Evolutionary conservation across 2,797 vertebrate genomes (phyloP).

Genomic region (Semotilus atromaculatus): DNA sequence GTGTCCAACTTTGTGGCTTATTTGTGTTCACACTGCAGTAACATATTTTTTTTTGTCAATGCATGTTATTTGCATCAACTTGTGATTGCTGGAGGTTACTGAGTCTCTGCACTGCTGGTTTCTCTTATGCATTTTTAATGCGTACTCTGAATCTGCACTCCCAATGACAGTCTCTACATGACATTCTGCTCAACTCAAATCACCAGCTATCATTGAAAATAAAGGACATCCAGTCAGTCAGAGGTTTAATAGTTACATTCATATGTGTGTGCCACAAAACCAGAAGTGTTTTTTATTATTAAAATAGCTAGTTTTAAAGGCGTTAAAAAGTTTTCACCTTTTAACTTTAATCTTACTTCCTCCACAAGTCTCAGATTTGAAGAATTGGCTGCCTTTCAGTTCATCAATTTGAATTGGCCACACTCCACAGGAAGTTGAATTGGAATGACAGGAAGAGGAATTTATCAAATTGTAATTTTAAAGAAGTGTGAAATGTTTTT

Average conservation of each 20-base stretch:
- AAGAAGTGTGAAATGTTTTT: not conserved
- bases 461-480: not conserved
- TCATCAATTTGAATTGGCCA: too few species aligned
- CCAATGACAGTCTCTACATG: not conserved
- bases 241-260: not conserved
- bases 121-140: not conserved
- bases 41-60: not conserved
- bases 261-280: not conserved
- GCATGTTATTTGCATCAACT: not conserved
- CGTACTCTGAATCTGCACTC: not conserved
- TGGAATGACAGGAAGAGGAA: not conserved
- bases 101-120: conserved; percentile 18
- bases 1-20: not conserved
- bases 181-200: not conserved
- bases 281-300: not conserved
- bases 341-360: not conserved
- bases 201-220: not conserved
- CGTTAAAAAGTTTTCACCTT: not conserved
- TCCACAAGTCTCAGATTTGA: not conserved
- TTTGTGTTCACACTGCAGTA: not conserved
- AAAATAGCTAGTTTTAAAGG: not conserved
- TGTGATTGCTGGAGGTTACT: conserved; percentile 2
- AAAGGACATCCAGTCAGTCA: not conserved
- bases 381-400: too few species aligned
- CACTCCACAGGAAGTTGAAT: not conserved